Percentiles rank a stretch among this genome's conserved stretches.
Evolutionary conservation across 1,140 invertebrate species (phyloP).

Genomic region (Plutomurus gul): DNA sequence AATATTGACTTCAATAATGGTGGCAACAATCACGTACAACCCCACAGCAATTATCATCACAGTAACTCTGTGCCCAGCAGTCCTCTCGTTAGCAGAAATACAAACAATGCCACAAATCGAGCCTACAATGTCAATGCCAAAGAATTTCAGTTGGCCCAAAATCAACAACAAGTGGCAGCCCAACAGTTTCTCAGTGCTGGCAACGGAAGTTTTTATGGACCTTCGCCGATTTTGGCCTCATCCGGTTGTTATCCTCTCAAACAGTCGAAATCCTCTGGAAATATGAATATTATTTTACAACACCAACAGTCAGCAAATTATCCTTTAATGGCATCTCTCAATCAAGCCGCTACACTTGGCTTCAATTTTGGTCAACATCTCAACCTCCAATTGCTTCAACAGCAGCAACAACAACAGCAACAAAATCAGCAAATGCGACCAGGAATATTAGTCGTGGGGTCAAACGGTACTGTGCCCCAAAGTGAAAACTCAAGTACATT

Average conservation of each 20-base stretch:
- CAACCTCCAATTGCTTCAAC: neutral
- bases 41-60: neutral
- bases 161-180: neutral
- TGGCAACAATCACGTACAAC: neutral
- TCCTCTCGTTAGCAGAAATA: neutral
- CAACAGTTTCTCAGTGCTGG: neutral
- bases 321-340: neutral
- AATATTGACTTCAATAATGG: neutral
- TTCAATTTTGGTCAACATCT: constrained; percentile 14
- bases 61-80: neutral
- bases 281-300: constrained; percentile 42
- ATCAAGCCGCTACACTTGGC: neutral
- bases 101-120: neutral
- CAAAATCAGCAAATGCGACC: neutral
- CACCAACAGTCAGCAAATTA: neutral
- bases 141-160: constrained; percentile 34
- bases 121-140: constrained; percentile 43
- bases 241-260: constrained; percentile 36
- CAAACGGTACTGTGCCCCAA: neutral
- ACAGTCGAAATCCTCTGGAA: constrained; percentile 48
- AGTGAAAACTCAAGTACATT: neutral
- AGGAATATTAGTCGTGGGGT: neutral
- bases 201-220: neutral
- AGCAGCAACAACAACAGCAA: constrained; percentile 41
- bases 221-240: constrained; percentile 14